These are phyloP conservation scores for Nyctibius bracteatus DNA, from an alignment of 2,113 vertebrate species.

Conservation along the genomic window DNA sequence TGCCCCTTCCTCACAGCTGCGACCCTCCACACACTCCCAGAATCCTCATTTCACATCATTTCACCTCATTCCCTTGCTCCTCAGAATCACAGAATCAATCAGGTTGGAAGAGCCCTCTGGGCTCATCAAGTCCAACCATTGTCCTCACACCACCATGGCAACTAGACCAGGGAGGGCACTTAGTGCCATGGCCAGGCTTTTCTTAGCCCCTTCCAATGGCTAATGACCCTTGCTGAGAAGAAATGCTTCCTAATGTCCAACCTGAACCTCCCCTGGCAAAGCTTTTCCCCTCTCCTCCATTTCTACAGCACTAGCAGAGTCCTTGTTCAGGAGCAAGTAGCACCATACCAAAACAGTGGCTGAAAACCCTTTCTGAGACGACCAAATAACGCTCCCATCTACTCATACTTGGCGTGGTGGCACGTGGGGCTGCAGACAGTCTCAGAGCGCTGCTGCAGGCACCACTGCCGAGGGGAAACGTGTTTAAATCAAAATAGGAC, in stretches of 20 bases:
- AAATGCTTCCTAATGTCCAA: too few species aligned
- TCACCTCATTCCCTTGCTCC: neutral
- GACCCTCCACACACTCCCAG: neutral
- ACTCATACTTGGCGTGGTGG: neutral
- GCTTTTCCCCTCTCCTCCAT: too few species aligned
- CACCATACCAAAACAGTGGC: neutral
- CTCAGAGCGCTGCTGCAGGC: neutral
- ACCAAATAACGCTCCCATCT: neutral
- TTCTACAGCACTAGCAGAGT: neutral
- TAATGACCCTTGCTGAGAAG: too few species aligned
- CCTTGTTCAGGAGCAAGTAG: neutral
- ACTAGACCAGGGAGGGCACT: too few species aligned
- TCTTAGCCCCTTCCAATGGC: too few species aligned
- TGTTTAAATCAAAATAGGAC: neutral
- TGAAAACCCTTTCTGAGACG: neutral
- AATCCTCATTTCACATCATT: neutral
- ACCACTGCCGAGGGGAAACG: rapidly evolving
- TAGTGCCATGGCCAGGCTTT: too few species aligned
- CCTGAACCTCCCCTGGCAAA: too few species aligned
- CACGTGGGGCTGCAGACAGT: rapidly evolving
- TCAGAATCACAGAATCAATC: too few species aligned
- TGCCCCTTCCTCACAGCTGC: neutral
- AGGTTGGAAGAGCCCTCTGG: too few species aligned
- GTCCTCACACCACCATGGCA: too few species aligned
- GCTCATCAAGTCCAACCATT: too few species aligned